Conservation (phyloP, 2,888 invertebrate genomes). For the Mesochorus sp. region DNA sequence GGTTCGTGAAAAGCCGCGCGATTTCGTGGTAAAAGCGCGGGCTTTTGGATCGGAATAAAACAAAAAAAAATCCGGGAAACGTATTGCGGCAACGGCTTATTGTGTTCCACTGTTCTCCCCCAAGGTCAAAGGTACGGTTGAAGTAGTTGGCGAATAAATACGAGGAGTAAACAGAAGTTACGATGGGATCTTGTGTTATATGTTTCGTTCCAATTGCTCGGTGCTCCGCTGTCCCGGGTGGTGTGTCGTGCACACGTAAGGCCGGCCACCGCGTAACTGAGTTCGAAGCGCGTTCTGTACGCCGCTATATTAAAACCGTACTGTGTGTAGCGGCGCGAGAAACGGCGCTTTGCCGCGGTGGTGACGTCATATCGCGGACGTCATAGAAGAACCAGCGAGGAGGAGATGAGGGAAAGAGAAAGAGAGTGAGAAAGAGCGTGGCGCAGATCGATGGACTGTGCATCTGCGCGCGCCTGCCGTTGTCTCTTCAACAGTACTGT, state of each 20-base stretch:
- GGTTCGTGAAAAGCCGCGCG: too few species aligned
- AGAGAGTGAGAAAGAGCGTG: not conserved
- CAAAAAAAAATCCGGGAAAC: too few species aligned
- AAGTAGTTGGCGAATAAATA: too few species aligned
- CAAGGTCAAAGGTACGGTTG: not conserved
- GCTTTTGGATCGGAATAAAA: too few species aligned
- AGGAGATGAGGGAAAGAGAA: not conserved
- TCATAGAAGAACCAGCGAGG: constrained; percentile 58
- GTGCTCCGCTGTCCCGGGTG: constrained; percentile 3
- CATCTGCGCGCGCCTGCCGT: constrained; percentile 16
- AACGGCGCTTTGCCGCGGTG: constrained; percentile 77
- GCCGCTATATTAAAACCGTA: constrained; percentile 81
- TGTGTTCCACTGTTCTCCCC: not conserved
- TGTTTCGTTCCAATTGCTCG: not conserved
- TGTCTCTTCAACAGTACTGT: not conserved
- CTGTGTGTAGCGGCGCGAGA: constrained; percentile 77
- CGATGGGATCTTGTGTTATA: not conserved
- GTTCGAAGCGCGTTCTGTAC: constrained; percentile 78
- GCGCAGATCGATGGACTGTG: constrained; percentile 60
- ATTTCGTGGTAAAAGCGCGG: too few species aligned
- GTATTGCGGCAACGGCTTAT: too few species aligned
- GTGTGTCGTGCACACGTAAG: constrained; percentile 73
- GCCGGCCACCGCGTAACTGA: constrained; percentile 81
- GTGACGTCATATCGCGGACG: constrained; percentile 73
- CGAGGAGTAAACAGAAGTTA: too few species aligned